Conservation (phyloP, 2,888 invertebrate genomes). For the Zhuqinia jingwanae region DNA sequence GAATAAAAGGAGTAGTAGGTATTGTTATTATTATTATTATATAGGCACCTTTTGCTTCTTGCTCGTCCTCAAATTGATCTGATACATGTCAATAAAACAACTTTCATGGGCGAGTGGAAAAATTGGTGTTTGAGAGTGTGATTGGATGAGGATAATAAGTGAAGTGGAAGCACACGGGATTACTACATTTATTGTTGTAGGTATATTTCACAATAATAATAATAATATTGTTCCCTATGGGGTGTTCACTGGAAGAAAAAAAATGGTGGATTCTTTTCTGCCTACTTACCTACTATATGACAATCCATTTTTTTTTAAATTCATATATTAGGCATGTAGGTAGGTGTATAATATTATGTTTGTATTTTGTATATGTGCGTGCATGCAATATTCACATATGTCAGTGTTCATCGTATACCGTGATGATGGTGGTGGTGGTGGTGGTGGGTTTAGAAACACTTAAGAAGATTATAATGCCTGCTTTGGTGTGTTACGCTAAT, state of each 20-base stretch:
- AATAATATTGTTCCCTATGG: conserved; percentile 57
- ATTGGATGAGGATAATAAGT: not conserved
- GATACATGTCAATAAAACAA: conserved; percentile 63
- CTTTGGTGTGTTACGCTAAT: conserved; percentile 32
- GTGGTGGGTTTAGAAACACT: conserved; percentile 54
- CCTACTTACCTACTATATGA: not conserved
- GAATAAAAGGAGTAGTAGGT: conserved; percentile 42
- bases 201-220: conserved; percentile 40
- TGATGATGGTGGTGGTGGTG: no score
- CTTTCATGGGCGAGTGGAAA: conserved; percentile 57
- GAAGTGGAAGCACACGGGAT: conserved; percentile 37
- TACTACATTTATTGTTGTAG: conserved; percentile 51
- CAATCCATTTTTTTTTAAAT: conserved; percentile 14
- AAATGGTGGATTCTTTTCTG: conserved; percentile 8
- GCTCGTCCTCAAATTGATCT: conserved; percentile 53
- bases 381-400: conserved; percentile 45
- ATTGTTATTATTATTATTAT: no score
- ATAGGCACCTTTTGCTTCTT: not conserved
- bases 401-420: not conserved
- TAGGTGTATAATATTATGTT: no score
- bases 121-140: conserved; percentile 15
- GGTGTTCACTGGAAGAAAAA: conserved; percentile 49
- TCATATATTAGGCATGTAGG: no score
- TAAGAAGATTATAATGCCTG: conserved; percentile 47
- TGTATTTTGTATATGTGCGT: no score